These are phyloP conservation scores for Coelogynopora nodosa DNA, from an alignment of 2,888 invertebrate species.

Conservation along the genomic window DNA sequence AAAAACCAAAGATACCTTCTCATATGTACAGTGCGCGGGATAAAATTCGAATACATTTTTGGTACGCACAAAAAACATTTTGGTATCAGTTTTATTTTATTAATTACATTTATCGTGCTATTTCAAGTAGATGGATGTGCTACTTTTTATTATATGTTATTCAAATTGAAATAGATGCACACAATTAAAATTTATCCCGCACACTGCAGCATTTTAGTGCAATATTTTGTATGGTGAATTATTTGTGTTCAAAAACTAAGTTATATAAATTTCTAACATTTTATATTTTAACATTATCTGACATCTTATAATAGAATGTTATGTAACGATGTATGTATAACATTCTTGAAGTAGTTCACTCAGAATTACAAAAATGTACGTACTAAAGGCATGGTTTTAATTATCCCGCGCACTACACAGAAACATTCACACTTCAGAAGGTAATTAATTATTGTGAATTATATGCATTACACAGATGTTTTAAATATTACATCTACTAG, in stretches of 20 bases:
- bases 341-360: background rate
- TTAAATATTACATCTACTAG: background rate
- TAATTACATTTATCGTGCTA: background rate
- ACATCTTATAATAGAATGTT: background rate
- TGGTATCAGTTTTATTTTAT: too few relatives aligned
- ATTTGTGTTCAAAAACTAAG: background rate
- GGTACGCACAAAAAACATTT: too few relatives aligned
- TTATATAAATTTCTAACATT: background rate
- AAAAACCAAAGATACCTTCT: background rate
- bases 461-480: background rate
- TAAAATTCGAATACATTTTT: background rate
- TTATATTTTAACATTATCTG: background rate
- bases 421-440: background rate
- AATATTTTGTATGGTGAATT: background rate
- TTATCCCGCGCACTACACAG: background rate
- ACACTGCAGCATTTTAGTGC: background rate
- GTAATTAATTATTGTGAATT: background rate
- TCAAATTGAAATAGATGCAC: background rate
- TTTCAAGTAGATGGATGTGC: background rate
- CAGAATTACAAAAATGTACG: background rate
- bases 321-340: background rate
- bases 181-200: background rate
- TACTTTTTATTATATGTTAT: background rate
- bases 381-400: background rate
- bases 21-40: background rate